A percentile compares a stretch with the other conserved stretches of the same genome.
These are phyloP conservation scores for Pteruthius melanotis DNA, from an alignment of 2,113 vertebrate genomes.

Conservation along the genomic window DNA sequence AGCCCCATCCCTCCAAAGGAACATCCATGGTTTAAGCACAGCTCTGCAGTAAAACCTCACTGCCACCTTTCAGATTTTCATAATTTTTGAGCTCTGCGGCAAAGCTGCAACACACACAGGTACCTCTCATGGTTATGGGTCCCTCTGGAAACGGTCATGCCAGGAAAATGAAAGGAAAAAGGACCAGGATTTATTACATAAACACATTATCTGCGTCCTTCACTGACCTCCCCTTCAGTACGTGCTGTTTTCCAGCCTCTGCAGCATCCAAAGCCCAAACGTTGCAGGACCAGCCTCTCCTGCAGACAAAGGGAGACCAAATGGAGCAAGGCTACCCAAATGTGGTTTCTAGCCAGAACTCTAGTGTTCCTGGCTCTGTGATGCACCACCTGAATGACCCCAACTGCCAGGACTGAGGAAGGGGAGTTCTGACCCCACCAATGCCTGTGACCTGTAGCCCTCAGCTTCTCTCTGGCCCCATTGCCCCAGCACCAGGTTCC, in stretches of 20 bases:
- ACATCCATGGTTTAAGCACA: neutral
- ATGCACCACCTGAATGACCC: accelerated
- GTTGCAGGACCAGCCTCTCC: neutral
- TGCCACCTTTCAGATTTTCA: neutral
- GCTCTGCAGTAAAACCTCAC: neutral
- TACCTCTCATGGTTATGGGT: neutral
- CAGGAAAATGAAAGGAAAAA: neutral
- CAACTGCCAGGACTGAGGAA: neutral
- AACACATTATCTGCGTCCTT: neutral
- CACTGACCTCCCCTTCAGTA: neutral
- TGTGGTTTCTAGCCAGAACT: neutral
- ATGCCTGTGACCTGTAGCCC: neutral
- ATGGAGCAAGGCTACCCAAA: neutral
- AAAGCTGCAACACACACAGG: neutral
- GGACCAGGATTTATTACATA: neutral
- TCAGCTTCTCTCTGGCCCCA: neutral
- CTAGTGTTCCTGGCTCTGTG: neutral
- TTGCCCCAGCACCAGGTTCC: accelerated
- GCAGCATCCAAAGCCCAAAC: neutral
- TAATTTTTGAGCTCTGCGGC: neutral
- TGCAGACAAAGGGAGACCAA: neutral
- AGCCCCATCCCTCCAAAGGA: neutral
- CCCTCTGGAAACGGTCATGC: neutral
- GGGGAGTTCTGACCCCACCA: neutral
- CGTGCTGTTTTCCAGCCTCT: neutral